A percentile compares a stretch with the other conserved stretches of the same genome.
phyloP scores from a whole-genome alignment of 2,888 invertebrate species.

The Caenorhabditis sp. region DNA sequence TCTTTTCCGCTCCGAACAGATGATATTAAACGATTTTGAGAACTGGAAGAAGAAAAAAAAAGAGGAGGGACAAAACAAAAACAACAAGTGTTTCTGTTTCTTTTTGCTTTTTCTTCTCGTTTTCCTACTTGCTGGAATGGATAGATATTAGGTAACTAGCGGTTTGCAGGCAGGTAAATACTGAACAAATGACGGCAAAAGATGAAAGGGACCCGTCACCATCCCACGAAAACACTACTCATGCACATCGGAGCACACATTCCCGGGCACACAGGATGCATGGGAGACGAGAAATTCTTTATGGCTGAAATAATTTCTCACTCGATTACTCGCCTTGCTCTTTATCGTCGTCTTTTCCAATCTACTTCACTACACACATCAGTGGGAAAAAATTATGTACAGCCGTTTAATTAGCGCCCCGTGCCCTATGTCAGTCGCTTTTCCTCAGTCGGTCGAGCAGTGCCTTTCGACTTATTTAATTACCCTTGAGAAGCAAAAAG shows the following conservation, averaged over 20 bases:
- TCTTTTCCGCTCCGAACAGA: background rate
- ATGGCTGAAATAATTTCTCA: constrained; percentile 67
- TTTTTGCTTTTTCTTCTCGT: background rate
- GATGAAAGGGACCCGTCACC: constrained; percentile 19
- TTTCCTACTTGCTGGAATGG: background rate
- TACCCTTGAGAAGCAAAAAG: constrained; percentile 30
- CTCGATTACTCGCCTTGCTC: constrained; percentile 63
- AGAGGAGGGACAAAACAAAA: constrained; percentile 27
- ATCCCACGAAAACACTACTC: constrained; percentile 39
- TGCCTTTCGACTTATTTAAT: constrained; percentile 44
- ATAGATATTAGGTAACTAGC: constrained; percentile 25
- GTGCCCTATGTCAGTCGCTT: constrained; percentile 42
- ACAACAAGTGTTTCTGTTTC: constrained; percentile 42
- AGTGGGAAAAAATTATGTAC: constrained; percentile 59
- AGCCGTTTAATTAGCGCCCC: constrained; percentile 61
- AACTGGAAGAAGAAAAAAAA: constrained; percentile 1
- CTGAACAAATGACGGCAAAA: constrained; percentile 9
- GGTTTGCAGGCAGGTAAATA: constrained; percentile 37
- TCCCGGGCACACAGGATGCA: constrained; percentile 26
- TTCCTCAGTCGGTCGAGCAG: constrained; percentile 8
- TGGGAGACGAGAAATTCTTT: constrained; percentile 50
- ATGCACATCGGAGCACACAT: constrained; percentile 25
- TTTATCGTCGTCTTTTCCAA: constrained; percentile 52
- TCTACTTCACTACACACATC: constrained; percentile 64
- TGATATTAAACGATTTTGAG: constrained; percentile 27